Evolutionary conservation across 2,797 vertebrate species (phyloP).

Genomic region (Chaetophractus vellerosus): DNA sequence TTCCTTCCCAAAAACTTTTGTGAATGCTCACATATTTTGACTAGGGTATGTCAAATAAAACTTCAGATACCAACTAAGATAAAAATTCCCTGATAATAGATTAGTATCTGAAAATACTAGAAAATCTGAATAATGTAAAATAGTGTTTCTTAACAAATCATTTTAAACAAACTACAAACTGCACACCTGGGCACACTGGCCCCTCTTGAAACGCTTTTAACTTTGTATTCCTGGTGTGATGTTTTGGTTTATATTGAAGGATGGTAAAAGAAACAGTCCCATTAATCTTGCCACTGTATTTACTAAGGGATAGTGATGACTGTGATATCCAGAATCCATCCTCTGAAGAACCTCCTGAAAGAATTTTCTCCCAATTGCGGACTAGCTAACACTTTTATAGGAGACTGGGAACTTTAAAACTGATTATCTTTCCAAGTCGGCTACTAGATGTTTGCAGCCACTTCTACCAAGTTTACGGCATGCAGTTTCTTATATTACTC

Average conservation of each 20-base stretch:
- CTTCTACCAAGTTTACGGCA: not conserved
- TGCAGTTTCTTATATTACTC: not conserved
- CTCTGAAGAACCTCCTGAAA: not conserved
- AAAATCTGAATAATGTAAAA: constrained; percentile 38
- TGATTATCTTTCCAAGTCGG: not conserved
- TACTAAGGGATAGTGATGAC: not conserved
- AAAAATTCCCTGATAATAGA: not conserved
- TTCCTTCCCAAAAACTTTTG: not conserved
- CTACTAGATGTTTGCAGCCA: not conserved
- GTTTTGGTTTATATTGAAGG: not conserved
- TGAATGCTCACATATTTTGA: constrained; percentile 33
- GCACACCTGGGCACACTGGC: not conserved
- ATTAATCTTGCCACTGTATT: not conserved
- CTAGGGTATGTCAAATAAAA: not conserved
- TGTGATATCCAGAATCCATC: not conserved
- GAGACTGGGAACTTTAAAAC: not conserved
- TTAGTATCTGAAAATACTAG: constrained; percentile 40
- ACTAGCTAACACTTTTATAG: not conserved
- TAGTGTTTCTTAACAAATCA: not conserved
- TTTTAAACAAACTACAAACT: not conserved
- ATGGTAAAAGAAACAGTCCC: not conserved
- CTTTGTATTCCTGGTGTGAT: not conserved
- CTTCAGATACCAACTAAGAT: not conserved
- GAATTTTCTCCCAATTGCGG: not conserved
- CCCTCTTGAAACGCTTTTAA: not conserved